phyloP scores from a whole-genome alignment of 2,797 vertebrate species.

The Diglossa cyanea region DNA sequence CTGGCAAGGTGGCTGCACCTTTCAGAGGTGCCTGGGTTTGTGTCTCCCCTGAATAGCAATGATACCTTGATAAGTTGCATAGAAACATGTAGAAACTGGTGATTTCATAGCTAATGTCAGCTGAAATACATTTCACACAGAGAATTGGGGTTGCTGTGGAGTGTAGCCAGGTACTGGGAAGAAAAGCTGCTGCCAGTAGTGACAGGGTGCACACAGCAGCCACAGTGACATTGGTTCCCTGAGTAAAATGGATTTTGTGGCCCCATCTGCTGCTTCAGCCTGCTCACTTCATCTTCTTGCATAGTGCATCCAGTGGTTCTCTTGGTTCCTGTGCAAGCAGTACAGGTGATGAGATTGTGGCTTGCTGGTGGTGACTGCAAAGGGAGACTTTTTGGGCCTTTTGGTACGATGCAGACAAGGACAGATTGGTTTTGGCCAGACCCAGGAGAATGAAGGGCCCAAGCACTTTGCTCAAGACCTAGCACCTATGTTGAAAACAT shows the following conservation, averaged over 20 bases:
- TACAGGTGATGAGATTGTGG: background rate
- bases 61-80: background rate
- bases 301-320: background rate
- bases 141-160: background rate
- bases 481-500: accelerated
- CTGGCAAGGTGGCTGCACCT: accelerated
- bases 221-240: accelerated
- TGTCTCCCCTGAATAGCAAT: background rate
- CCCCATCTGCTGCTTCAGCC: background rate
- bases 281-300: accelerated
- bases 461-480: background rate
- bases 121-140: background rate
- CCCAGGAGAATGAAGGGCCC: background rate
- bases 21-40: background rate
- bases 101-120: background rate
- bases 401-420: background rate
- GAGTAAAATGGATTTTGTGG: background rate
- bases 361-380: background rate
- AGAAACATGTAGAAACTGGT: background rate
- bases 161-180: background rate
- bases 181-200: background rate
- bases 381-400: background rate
- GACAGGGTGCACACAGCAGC: background rate
- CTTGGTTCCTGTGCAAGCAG: background rate
- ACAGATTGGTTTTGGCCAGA: background rate